Base-by-base conservation (phyloP, 2,797 vertebrate genomes). In the Hafferia zeledoni region DNA sequence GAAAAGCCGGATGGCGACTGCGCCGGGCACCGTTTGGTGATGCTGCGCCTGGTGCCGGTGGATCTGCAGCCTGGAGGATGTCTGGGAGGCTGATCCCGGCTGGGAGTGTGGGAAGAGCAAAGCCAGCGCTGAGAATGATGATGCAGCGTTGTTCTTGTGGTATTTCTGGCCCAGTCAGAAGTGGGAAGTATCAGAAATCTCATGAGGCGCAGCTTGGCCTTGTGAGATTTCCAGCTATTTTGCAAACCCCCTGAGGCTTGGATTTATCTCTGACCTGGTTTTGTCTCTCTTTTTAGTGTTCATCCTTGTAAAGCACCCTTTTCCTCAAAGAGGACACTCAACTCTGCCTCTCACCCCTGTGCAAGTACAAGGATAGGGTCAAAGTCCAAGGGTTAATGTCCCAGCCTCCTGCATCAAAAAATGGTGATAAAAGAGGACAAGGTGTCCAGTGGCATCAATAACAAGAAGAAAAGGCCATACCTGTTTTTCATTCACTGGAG, bases 181-280 rank as follows among this genome's bases (percentile, higher is more conserved):
- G 95, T 95, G 90, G 96, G 96, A 97, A 97, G 96, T 97, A 17
- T 87, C 91, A 83, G 87, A 96, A 94, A 96, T 94, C 95, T 96
- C 94, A 96, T 67, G 95, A 97, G 95, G 81, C 4, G 1, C 79
- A 7, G 68, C 33, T 27, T 13, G 43, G 94, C 91, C 91, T 88
- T 46, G 94, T 94, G 95, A 96, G 96, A 96, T 91, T 93, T 97
- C 91, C 94, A 96, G 79, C 76, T 83, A 50, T 88, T 93, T 91
- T 96, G 94, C 94, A 97, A 96, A 83, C 31, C 7, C 13, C 24
- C 25, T 0, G 0, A 83, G 72, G 76, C 46, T 44, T 88, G 87
- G 82, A 84, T 88, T 89, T 3, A 1, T 80, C 79, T 81, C 82
- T 79, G 80, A 72, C 83, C 57, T 33, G 30, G 3, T 93, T 95